Base-by-base conservation (phyloP, 2,888 invertebrate species). In the Melieria crassipennis region DNA sequence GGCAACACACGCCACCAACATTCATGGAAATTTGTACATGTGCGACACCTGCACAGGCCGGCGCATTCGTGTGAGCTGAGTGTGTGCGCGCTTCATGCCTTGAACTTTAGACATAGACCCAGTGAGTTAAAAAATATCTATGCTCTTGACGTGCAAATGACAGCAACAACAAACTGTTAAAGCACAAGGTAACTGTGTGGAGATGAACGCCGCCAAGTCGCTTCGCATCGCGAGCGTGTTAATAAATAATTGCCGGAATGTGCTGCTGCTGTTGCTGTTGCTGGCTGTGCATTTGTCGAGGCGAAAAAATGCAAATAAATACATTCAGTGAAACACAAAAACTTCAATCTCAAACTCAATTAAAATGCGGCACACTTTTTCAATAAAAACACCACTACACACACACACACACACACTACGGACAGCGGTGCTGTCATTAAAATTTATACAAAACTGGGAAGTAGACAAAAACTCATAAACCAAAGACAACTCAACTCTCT, bases 41-140 rank as follows among this genome's bases (percentile, higher is more conserved):
- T 66, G 58, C 48, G 16, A 62, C 16, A 62, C 45, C 47, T 52
- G 13, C 52, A 52, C 52, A 52, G 11, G 52, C 6, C n/a, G 5
- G 9, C 52, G 52, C 9, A 6, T 7, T n/a, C 52, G 13, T 52
- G 30, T 30, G 30, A 30, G 30, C 30, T 3, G 30, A 30, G 30
- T 2, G 30, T 30, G 30, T 30, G 30, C 2, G 30, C 48, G 56
- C 66, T 66, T 42, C 62, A 55, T 42, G 52, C 62, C 62, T 69
- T 69, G 68, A 69, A 69, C 68, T 69, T 69, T 69, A 62, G 55
- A 69, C 68, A 42, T 50, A 30, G 42, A 30, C 30, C 30, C 30
- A 30, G 30, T 30, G 30, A 30, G 30, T 30, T 30, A 30, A 30
- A 30, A 30, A 30, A 1, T 30, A 30, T 30, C 30, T 3, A 30